Evolutionary conservation across 2,888 invertebrate species (phyloP), one percentile per base, ranked within the genome.

Genomic region (Metellina segmentata): DNA sequence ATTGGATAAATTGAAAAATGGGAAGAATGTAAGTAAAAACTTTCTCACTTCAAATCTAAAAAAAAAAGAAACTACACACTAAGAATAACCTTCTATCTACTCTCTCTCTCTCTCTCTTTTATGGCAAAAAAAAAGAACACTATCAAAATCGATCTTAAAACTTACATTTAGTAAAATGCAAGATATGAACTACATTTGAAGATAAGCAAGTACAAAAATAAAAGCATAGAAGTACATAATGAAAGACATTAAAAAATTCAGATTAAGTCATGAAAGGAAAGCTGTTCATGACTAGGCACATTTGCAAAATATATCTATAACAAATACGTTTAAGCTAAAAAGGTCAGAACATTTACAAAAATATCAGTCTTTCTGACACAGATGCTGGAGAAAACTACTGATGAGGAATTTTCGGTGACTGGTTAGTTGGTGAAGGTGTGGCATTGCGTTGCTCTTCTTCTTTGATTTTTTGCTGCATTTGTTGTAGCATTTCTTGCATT

Each of bases 401-500:
- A 48, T 92, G 92, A 81, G 81, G 34, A n/a, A 89, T 61, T 81
- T 92, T 85, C n/a, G 89, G 92, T 7, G 92, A 93, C 34, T 89
- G 89, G 70, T 91, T 91, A 77, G 93, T 90, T 34, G 93, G 93
- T 6, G 93, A 90, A 48, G 93, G 93, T 8, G 93, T 93, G 2
- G 92, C 89, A 81, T 93, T 91, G 6, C 93, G 70, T 16, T 85
- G 81, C 8, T 92, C 92, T 61, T 93, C 92, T 71, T 92, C 90
- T 52, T 92, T 93, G 94, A 99, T 98, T 96, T 99, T 98, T 0
- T 98, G 98, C 95, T 99, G 98, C 98, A 99, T 99, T 94, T 97
- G 97, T 69, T 97, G 97, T 94, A 99, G 95, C 97, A 98, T 98
- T 95, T 98, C 98, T 94, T 98, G 98, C 99, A 99, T 99, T 94